These are phyloP conservation scores for Cyrtodaria siliqua DNA, from an alignment of 2,888 invertebrate genomes.

Conservation along the genomic window DNA sequence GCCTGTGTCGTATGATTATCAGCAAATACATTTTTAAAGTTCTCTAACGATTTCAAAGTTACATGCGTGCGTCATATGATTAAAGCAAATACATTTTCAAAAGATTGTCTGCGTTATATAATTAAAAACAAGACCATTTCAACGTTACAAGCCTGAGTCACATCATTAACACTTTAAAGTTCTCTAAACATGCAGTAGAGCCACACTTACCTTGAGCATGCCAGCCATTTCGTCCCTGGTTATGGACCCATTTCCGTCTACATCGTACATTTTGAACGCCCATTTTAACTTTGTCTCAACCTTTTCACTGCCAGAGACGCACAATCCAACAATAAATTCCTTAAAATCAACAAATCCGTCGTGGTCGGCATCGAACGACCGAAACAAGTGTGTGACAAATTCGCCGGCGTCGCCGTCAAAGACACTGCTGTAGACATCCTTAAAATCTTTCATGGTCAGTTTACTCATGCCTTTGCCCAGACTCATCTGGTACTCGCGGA, in stretches of 20 bases:
- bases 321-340: slow-evolving; percentile 59
- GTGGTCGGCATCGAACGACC: slow-evolving; percentile 48
- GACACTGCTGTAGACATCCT: slow-evolving; percentile 45
- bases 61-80: too few relatives aligned
- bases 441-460: slow-evolving; percentile 47
- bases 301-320: slow-evolving; percentile 55
- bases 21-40: too few relatives aligned
- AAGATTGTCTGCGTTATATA: too few relatives aligned
- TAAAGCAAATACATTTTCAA: too few relatives aligned
- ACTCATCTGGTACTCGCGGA: slow-evolving; percentile 44
- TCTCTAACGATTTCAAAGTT: too few relatives aligned
- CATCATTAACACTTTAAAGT: too few relatives aligned
- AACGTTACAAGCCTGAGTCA: too few relatives aligned
- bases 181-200: too few relatives aligned
- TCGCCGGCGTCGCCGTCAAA: slow-evolving; percentile 49
- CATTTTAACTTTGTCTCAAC: slow-evolving; percentile 63
- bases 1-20: too few relatives aligned
- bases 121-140: too few relatives aligned
- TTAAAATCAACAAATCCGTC: slow-evolving; percentile 61
- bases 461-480: slow-evolving; percentile 32
- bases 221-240: slow-evolving; percentile 63
- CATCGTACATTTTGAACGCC: slow-evolving; percentile 72
- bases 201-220: slow-evolving; percentile 60
- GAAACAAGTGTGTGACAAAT: slow-evolving; percentile 50
- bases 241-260: slow-evolving; percentile 67